Base-by-base conservation (phyloP, 2,888 invertebrate species). In the Agrilus cyanescens region DNA sequence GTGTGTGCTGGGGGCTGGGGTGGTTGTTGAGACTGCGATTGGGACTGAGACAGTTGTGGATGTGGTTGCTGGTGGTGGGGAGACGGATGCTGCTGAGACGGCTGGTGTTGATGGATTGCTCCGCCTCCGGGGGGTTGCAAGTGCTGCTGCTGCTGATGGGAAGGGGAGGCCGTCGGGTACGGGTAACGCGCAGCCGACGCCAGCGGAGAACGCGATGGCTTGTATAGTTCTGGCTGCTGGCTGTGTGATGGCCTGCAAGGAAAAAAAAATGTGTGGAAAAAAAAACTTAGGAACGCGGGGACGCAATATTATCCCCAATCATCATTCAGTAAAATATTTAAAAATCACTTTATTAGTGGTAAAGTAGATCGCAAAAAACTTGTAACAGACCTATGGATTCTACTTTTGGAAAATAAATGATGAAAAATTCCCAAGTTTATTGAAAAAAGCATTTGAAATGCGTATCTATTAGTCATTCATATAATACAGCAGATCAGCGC, bases 191-290 rank as follows among this genome's bases (percentile, higher is more conserved):
- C 40, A 32, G 48, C 30, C 37, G 44, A 46, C 15, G 48, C 44
- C 67, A 75, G 50, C 59, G 69, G 51, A 53, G 61, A 49, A 59
- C 66, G 58, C 53, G 67, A 51, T 64, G 75, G 57, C 60, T 65
- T 60, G 63, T 57, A 56, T 63, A 65, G 44, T 43, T 65, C 47
- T 57, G 66, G 53, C 57, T 51, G 55, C 45, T 53, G 51, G 40
- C 48, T 52, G 46, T 57, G 55, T 46, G 53, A 56, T 41, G 55
- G 54, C 52, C 57, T 57, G 46, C 12, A 53, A 54, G 40, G 20
- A 32, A 33, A 38, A 41, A 32, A 25, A 10, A 10, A 10, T 25
- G 3, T 25, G 2, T 18, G 18, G 5, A 25, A 10, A 25, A 10
- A 25, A n/a, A n/a, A n/a, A n/a, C n/a, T n/a, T n/a, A n/a, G n/a